A percentile compares a stretch with the other conserved stretches of the same genome.
These are phyloP conservation scores for Pristiophorus japonicus DNA, from an alignment of 2,113 vertebrate species.

Conservation along the genomic window DNA sequence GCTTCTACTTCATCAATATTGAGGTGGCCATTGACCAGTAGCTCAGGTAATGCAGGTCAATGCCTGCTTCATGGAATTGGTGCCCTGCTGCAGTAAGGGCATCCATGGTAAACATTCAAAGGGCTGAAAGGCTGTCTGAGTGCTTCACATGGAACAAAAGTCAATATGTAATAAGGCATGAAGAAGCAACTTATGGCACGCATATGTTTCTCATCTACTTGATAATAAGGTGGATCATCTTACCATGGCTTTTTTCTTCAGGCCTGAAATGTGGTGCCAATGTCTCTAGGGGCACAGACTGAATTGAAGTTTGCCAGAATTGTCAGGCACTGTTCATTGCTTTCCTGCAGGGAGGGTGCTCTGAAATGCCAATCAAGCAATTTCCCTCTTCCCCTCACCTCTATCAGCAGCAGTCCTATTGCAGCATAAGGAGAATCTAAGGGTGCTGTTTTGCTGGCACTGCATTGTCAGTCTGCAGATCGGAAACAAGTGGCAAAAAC, in stretches of 20 bases:
- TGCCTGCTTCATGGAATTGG: background rate
- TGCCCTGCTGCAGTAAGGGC: background rate
- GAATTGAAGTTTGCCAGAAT: background rate
- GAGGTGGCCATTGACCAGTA: background rate
- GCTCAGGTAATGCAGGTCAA: background rate
- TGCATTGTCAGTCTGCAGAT: background rate
- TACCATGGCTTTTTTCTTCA: background rate
- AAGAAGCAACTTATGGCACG: background rate
- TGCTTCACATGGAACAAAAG: background rate
- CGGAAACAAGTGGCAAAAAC: background rate
- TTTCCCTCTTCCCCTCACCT: background rate
- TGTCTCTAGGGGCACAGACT: background rate
- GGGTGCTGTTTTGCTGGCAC: background rate
- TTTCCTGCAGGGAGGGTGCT: background rate
- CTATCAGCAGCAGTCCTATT: background rate
- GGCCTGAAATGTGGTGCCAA: background rate
- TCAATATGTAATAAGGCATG: background rate
- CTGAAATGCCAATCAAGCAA: background rate
- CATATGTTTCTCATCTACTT: background rate
- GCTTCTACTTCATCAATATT: background rate
- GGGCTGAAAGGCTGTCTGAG: background rate
- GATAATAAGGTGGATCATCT: background rate
- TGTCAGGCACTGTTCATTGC: background rate
- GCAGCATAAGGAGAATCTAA: background rate
- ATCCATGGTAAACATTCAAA: background rate